These are phyloP conservation scores for Hypanus sabinus DNA, from an alignment of 2,113 vertebrate genomes.

Conservation along the genomic window DNA sequence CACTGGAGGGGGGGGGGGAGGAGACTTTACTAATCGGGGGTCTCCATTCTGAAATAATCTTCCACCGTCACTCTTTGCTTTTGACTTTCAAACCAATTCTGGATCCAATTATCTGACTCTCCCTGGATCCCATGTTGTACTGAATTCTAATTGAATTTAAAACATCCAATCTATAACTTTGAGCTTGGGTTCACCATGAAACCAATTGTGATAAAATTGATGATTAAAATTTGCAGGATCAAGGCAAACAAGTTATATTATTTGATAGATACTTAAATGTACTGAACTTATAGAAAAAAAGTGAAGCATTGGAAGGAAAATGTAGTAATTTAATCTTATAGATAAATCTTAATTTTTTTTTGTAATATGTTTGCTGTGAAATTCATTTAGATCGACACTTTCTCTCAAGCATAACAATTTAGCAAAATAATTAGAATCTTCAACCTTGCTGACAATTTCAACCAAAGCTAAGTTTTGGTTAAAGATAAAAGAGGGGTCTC, in stretches of 20 bases:
- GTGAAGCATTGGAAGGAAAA: not conserved
- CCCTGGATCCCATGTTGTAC: too few relatives aligned
- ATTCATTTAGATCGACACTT: not conserved
- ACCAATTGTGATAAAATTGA: not conserved
- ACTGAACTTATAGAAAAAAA: not conserved
- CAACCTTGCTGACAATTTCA: not conserved
- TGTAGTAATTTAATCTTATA: not conserved
- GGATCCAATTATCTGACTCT: too few relatives aligned
- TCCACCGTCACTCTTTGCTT: too few relatives aligned
- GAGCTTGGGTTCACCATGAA: not conserved
- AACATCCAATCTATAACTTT: not conserved
- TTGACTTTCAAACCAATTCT: too few relatives aligned
- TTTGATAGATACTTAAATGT: not conserved
- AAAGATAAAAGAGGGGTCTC: not conserved
- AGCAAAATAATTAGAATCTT: not conserved
- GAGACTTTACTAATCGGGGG: too few relatives aligned
- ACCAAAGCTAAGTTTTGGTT: not conserved
- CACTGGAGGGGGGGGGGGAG: too few relatives aligned
- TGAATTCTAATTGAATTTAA: not conserved
- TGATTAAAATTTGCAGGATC: not conserved
- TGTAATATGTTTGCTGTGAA: not conserved
- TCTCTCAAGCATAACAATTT: not conserved
- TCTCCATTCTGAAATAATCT: too few relatives aligned
- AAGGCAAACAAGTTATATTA: not conserved
- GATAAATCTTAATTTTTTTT: not conserved